Evolutionary conservation across 1,140 invertebrate species (phyloP), one percentile per base, ranked within the genome.

Genomic region (Melipona quadrifasciata): DNA sequence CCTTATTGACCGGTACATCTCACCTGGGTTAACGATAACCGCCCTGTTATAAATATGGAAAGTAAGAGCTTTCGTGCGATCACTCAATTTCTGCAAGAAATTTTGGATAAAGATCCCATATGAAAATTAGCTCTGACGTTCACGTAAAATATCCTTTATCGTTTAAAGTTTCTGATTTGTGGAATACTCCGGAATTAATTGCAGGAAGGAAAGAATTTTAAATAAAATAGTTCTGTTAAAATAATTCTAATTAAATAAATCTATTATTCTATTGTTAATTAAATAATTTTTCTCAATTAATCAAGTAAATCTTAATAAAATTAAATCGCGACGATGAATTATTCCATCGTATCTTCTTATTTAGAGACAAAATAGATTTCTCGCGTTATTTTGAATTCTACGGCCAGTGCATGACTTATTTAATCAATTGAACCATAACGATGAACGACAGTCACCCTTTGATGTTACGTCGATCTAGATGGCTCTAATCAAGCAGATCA

Each of bases 41-140:
- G 24, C 19, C 16, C n/a, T 61, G 12, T 12, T 58, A 47, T 8
- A 82, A 79, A 24, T 65, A 84, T 84, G 82, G 53, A 70, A 84
- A 84, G 82, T 84, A 84, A 84, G 82, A 19, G 47, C 27, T 47
- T 51, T 3, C 8, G 39, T 58, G n/a, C 1, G 0, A 17, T 75
- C 21, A 21, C 34, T 39, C 0, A 1, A 58, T 61, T 14, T 61
- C 58, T n/a, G 24, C 12, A n/a, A 61, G 24, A 61, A 61, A 61
- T 61, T 61, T 24, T 0, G 4, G 24, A 61, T n/a, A 61, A 61
- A 12, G 24, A 12, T 24, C 3, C 11, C 1, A 5, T 61, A 14
- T 4, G 12, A 14, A n/a, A n/a, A 47, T 8, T 61, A 61, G n/a
- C 24, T 61, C 1, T n/a, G 24, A 61, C 1, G 0, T 58, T 58